Base-by-base conservation (phyloP, 1,140 invertebrate species). In the Euwallacea similis region DNA sequence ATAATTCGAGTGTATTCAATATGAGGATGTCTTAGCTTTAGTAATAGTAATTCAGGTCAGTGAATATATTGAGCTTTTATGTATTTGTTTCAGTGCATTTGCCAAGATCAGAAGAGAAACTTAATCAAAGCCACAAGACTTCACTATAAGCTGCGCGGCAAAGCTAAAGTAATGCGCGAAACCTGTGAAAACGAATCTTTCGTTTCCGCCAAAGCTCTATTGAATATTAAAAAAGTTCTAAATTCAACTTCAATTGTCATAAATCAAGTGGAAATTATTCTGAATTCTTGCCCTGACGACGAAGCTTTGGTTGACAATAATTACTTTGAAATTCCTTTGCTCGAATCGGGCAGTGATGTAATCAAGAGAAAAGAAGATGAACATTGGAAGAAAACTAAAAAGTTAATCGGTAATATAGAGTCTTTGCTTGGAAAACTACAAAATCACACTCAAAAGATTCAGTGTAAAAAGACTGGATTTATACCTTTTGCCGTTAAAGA, bases 281-380 rank as follows among this genome's bases (percentile, higher is more conserved):
- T 91, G 6, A 82, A 88, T 76, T 83, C 88, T 43, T 87, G 86
- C 75, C 89, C 89, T 11, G 80, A 79, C 70, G 81, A 85, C 71
- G 77, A 80, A 41, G 75, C 82, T 46, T 81, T 33, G 21, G 13
- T 50, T 50, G 13, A 84, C 59, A 83, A 83, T 76, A 42, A 60
- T 11, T 74, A 82, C 13, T 50, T 82, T 60, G 78, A 84, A 62
- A 81, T 85, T 13, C 78, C 83, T 0, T 78, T 88, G 44, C 74
- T 85, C 2, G 81, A 83, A 61, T 13, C 73, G 11, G 59, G 67
- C 53, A 42, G 21, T 11, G 42, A 63, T 10, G 71, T 75, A 55
- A 61, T 74, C 9, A 62, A 72, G 9, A 83, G 83, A 46, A 85
- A 81, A 60, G 86, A 86, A 79, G 79, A 84, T 42, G 85, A 84